phyloP scores from a whole-genome alignment of 2,888 invertebrate species.

The Apoda limacodes region DNA sequence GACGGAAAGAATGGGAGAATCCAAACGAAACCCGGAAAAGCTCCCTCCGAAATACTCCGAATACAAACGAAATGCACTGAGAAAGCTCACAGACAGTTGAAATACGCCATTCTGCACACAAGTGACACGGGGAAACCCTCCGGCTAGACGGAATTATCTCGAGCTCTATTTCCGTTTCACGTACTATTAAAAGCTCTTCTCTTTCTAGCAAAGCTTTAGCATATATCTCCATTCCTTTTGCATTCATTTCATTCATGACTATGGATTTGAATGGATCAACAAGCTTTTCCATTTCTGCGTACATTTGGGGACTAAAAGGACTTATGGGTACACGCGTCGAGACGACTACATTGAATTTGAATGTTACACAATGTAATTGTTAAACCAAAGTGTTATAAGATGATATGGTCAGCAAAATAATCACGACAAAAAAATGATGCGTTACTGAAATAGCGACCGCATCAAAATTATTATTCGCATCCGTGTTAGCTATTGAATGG shows the following conservation, averaged over 20 bases:
- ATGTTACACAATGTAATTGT: too few relatives aligned
- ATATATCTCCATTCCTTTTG: slow-evolving; percentile 45
- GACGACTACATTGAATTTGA: slow-evolving; percentile 9
- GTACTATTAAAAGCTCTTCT: slow-evolving; percentile 63
- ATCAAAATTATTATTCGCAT: slow-evolving; percentile 44
- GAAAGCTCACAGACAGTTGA: slow-evolving; percentile 36
- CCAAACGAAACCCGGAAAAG: slow-evolving; percentile 18
- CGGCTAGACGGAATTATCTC: slow-evolving; percentile 69
- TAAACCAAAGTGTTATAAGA: too few relatives aligned
- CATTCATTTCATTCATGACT: slow-evolving; percentile 66
- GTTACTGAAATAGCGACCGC: slow-evolving; percentile 31
- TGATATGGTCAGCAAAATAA: slow-evolving; percentile 22
- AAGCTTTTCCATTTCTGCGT: slow-evolving; percentile 39
- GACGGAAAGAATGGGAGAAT: slow-evolving; percentile 48
- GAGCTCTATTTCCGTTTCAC: slow-evolving; percentile 67
- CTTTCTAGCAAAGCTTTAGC: slow-evolving; percentile 31
- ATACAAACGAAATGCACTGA: slow-evolving; percentile 6
- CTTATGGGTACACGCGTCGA: slow-evolving; percentile 35
- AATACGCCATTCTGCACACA: slow-evolving; percentile 66
- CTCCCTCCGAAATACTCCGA: slow-evolving; percentile 16
- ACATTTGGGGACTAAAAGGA: slow-evolving; percentile 32
- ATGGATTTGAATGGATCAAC: slow-evolving; percentile 60
- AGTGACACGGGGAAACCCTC: slow-evolving; percentile 69
- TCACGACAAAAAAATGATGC: slow-evolving; percentile 24
- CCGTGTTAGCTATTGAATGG: slow-evolving; percentile 55